A percentile compares a stretch with the other conserved stretches of the same genome.
phyloP scores from a whole-genome alignment of 2,888 invertebrate species.

The Philhelius pedissequus region DNA sequence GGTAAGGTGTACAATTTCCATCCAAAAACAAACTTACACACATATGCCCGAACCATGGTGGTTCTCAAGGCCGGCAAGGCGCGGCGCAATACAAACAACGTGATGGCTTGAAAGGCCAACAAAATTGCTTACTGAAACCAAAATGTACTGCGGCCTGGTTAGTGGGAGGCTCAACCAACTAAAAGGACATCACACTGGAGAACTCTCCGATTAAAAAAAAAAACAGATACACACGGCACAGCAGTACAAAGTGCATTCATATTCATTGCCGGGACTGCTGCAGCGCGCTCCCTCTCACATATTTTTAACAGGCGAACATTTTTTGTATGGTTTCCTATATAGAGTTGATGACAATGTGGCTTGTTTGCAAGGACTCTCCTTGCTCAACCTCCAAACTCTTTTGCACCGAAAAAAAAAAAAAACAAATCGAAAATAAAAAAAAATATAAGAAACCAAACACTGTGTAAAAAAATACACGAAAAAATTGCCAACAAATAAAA shows the following conservation, averaged over 20 bases:
- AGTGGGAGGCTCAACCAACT: constrained; percentile 11
- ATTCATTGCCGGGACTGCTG: constrained; percentile 51
- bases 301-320: constrained; percentile 20
- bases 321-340: constrained; percentile 17
- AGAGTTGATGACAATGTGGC: constrained; percentile 68
- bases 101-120: background rate
- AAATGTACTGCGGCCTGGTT: background rate
- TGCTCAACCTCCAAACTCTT: background rate
- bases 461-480: constrained; percentile 13
- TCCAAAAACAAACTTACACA: background rate
- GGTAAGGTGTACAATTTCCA: background rate
- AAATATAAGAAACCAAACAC: constrained; percentile 32
- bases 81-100: background rate
- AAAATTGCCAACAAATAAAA: constrained; percentile 20
- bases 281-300: background rate
- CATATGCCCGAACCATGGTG: background rate
- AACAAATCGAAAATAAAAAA: background rate
- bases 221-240: background rate
- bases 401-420: background rate
- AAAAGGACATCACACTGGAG: constrained; percentile 27
- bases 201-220: background rate
- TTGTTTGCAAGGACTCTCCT: constrained; percentile 52
- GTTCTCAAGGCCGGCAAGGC: background rate
- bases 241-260: constrained; percentile 55
- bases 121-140: constrained; percentile 55